phyloP scores from a whole-genome alignment of 2,113 vertebrate genomes.

The Haemorhous mexicanus region DNA sequence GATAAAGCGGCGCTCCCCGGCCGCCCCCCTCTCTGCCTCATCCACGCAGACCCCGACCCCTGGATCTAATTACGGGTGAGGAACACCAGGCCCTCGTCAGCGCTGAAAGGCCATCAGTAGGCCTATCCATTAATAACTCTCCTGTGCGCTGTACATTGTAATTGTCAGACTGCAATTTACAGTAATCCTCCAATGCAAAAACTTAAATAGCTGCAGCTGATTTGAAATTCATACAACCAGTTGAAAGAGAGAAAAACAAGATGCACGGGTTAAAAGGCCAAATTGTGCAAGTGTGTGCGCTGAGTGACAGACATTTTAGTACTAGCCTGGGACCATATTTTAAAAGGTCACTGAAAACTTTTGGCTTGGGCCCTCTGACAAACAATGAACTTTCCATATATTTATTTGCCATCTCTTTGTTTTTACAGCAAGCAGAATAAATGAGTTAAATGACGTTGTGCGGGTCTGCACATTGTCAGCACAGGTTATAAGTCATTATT shows the following conservation, averaged over 20 bases:
- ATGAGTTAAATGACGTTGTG: constrained; percentile 90
- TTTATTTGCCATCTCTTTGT: constrained; percentile 94
- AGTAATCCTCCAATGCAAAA: constrained; percentile 84
- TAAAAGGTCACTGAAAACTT: constrained; percentile 87
- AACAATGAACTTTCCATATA: constrained; percentile 88
- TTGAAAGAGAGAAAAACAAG: constrained; percentile 85
- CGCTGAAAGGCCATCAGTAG: constrained; percentile 87
- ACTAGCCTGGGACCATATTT: constrained; percentile 84
- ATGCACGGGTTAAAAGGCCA: constrained; percentile 81
- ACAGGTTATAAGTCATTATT: constrained; percentile 97
- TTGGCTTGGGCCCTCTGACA: constrained; percentile 84
- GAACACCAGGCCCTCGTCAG: constrained; percentile 78
- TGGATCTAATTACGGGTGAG: constrained; percentile 88
- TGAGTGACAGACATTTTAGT: constrained; percentile 93
- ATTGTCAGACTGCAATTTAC: constrained; percentile 89
- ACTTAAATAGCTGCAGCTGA: constrained; percentile 81
- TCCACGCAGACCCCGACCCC: constrained; percentile 62
- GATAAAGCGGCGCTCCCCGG: constrained; percentile 58
- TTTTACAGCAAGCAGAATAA: constrained; percentile 93
- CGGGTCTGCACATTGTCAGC: constrained; percentile 92
- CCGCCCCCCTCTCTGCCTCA: constrained; percentile 35
- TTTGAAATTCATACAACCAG: constrained; percentile 82
- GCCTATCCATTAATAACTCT: constrained; percentile 87
- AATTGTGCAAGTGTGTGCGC: constrained; percentile 78
- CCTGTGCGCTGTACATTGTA: constrained; percentile 86